Percentiles rank a stretch among this genome's conserved stretches.
Conservation (phyloP, 2,888 invertebrate species). For the Coremacera marginata region DNA sequence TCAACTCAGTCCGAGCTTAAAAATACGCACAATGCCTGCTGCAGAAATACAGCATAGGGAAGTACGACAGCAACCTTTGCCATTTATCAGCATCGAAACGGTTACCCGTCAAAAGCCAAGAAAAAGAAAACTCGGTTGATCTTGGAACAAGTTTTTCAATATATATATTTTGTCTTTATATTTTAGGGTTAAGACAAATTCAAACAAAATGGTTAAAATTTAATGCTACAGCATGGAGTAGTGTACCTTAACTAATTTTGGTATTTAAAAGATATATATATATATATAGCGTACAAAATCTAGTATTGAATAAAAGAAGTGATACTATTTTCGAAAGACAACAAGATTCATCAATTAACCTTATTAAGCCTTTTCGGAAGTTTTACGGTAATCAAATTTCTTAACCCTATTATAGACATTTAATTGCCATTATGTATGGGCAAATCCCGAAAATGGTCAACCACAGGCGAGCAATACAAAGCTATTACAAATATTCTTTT, state of each 20-base stretch:
- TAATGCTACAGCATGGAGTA: background rate
- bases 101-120: conserved; percentile 10
- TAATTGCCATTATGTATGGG: no score
- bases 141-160: background rate
- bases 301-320: conserved; percentile 28
- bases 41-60: conserved; percentile 54
- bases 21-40: conserved; percentile 27
- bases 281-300: background rate
- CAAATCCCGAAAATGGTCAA: no score
- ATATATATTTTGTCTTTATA: background rate
- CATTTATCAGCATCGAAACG: conserved; percentile 7
- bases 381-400: no score
- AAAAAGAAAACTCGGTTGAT: conserved; percentile 41
- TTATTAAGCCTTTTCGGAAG: no score
- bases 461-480: no score
- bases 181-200: background rate
- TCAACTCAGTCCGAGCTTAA: conserved; percentile 49
- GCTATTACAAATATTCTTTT: no score
- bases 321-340: background rate
- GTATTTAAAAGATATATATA: no score
- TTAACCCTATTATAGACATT: no score
- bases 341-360: no score
- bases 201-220: background rate
- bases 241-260: no score
- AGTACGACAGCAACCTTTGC: conserved; percentile 47